Percentiles rank a stretch among this genome's conserved stretches.
phyloP scores from a whole-genome alignment of 2,797 vertebrate species.

The Danio aesculapii region DNA sequence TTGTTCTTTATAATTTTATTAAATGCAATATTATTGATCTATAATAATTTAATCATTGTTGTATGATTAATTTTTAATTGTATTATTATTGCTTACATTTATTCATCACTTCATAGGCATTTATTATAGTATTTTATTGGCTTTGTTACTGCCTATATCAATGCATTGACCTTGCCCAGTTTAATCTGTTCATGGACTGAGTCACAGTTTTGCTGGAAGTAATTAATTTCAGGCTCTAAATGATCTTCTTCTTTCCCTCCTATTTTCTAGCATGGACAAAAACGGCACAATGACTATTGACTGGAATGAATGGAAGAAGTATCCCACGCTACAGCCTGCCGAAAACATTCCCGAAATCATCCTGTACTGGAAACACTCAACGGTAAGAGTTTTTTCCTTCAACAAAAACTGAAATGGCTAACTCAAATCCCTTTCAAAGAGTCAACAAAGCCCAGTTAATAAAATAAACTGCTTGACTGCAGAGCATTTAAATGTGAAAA shows the following conservation, averaged over 20 bases:
- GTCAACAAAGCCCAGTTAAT: too few species aligned
- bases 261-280: conserved; percentile 89
- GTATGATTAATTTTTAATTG: background rate
- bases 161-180: background rate
- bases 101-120: background rate
- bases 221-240: background rate
- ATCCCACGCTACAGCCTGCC: conserved; percentile 84
- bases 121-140: background rate
- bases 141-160: background rate
- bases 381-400: conserved; percentile 76
- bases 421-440: too few species aligned
- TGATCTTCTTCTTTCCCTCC: background rate
- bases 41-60: background rate
- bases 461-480: too few species aligned
- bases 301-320: conserved; percentile 94
- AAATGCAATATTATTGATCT: too few species aligned
- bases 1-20: background rate
- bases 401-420: too few species aligned
- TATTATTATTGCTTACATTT: too few species aligned
- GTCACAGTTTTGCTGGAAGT: background rate
- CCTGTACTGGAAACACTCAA: conserved; percentile 98
- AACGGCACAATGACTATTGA: conserved; percentile 95
- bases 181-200: background rate
- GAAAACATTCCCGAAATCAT: conserved; percentile 97
- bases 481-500: too few species aligned